Percentiles rank a stretch among this genome's conserved stretches.
phyloP scores from a whole-genome alignment of 2,113 vertebrate species.

The Tachuris rubrigastra region DNA sequence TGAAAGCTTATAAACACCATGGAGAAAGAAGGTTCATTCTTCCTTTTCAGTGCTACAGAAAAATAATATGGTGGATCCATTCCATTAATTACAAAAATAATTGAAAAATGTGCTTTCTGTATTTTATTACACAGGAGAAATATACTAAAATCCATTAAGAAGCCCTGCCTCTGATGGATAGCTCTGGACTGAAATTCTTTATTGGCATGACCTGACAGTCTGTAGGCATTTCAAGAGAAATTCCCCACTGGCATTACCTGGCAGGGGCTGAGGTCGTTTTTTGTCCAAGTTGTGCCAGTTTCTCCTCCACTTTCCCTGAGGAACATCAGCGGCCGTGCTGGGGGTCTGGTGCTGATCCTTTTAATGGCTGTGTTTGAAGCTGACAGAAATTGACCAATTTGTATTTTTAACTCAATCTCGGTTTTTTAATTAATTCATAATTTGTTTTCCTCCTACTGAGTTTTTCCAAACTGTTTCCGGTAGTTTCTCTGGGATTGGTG shows the following conservation, averaged over 20 bases:
- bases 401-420: not conserved
- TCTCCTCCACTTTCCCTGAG: not conserved
- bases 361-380: not conserved
- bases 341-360: not conserved
- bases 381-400: not conserved
- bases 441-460: not conserved
- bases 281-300: not conserved
- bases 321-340: not conserved
- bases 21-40: not conserved
- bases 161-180: not conserved
- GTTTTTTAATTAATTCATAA: not conserved
- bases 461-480: not conserved
- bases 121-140: not conserved
- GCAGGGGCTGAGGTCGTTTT: not conserved
- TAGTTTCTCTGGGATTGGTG: not conserved
- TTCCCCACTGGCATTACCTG: not conserved
- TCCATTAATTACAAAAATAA: not conserved
- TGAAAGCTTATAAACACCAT: not conserved
- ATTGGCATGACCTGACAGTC: not conserved
- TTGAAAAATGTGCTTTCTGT: not conserved
- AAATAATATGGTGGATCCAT: not conserved
- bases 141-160: not conserved
- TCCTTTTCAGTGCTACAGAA: not conserved
- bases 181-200: not conserved
- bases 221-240: not conserved